Percentiles rank a stretch among this genome's conserved stretches.
Conservation (phyloP, 1,140 invertebrate genomes). For the Nephotettix cincticeps region DNA sequence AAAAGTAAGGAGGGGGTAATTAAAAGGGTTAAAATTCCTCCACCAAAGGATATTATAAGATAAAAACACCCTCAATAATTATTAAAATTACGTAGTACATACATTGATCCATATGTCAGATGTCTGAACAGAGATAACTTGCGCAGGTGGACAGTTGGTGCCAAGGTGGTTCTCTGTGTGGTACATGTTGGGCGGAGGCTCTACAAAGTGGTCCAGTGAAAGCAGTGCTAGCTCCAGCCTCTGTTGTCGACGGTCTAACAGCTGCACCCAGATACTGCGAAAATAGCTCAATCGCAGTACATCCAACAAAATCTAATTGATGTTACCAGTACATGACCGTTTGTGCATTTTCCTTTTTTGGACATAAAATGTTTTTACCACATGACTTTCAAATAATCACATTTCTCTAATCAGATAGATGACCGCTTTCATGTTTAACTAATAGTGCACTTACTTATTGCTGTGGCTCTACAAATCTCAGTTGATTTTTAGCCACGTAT, state of each 20-base stretch:
- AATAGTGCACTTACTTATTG: no score
- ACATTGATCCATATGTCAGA: constrained; percentile 83
- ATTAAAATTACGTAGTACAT: constrained; percentile 27
- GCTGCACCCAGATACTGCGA: constrained; percentile 84
- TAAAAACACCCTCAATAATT: neutral
- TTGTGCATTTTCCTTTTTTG: no score
- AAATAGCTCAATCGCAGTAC: no score
- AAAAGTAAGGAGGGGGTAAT: neutral
- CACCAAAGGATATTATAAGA: neutral
- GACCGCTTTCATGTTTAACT: no score
- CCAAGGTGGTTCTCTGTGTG: constrained; percentile 29
- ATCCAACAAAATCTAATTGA: no score
- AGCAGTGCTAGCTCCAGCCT: constrained; percentile 72
- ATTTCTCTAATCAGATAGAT: no score
- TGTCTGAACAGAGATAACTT: constrained; percentile 61
- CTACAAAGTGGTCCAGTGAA: constrained; percentile 70
- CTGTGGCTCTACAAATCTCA: no score
- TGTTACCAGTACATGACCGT: no score
- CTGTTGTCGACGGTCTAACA: constrained; percentile 84
- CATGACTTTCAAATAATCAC: no score
- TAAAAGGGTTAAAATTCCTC: neutral
- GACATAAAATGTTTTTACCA: no score
- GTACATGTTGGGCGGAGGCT: constrained; percentile 52
- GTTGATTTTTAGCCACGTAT: no score
- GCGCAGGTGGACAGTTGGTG: constrained; percentile 46